Conservation (phyloP, 2,888 invertebrate genomes). For the Lepetodrilus schrolli region DNA sequence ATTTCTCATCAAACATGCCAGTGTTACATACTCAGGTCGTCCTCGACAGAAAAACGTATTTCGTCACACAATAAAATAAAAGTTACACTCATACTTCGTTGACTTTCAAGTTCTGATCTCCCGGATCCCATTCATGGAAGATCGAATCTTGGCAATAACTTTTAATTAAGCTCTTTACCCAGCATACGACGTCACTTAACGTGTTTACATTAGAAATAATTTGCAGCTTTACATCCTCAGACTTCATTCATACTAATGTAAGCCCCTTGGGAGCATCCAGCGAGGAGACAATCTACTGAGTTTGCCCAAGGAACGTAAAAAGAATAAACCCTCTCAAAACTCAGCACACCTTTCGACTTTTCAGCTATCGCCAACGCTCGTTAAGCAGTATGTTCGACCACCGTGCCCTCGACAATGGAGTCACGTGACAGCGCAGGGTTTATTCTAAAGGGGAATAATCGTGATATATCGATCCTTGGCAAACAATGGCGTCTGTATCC, state of each 20-base stretch:
- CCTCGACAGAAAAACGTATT: too few species aligned
- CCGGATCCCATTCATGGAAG: background rate
- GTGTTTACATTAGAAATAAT: constrained; percentile 32
- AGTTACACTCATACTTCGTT: too few species aligned
- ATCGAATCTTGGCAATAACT: constrained; percentile 3
- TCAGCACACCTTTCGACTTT: constrained; percentile 23
- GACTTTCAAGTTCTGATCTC: background rate
- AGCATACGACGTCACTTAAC: background rate
- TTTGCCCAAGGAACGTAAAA: background rate
- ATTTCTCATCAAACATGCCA: too few species aligned
- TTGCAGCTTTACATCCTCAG: constrained; percentile 9
- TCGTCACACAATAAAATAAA: too few species aligned
- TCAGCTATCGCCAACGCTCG: background rate
- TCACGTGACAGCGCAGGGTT: background rate
- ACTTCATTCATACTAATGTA: background rate
- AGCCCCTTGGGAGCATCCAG: background rate
- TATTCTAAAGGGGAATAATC: constrained; percentile 1
- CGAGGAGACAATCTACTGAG: background rate
- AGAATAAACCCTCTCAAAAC: background rate
- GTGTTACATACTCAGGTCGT: too few species aligned
- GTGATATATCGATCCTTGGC: constrained; percentile 30
- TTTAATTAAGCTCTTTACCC: constrained; percentile 8
- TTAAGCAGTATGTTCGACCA: background rate
- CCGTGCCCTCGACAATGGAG: constrained; percentile 8
- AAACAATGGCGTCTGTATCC: constrained; percentile 29